A percentile compares a stretch with the other conserved stretches of the same genome.
Conservation (phyloP, 1,140 invertebrate species). For the Himalopsyche phryganea region DNA sequence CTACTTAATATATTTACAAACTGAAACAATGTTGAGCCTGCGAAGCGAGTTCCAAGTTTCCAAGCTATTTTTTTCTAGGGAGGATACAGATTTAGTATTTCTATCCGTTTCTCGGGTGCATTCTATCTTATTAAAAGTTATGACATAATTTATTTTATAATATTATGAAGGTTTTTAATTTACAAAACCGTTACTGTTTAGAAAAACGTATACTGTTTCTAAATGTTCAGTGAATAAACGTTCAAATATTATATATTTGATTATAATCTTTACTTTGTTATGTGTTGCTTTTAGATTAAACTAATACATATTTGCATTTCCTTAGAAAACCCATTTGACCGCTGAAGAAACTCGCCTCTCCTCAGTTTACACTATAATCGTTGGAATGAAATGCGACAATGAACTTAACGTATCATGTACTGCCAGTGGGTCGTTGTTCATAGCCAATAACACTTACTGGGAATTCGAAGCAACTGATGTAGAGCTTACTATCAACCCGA, state of each 20-base stretch:
- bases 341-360: conserved; percentile 24
- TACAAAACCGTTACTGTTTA: neutral
- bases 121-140: too few relatives aligned
- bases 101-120: too few relatives aligned
- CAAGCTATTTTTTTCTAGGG: too few relatives aligned
- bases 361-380: conserved; percentile 10
- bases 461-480: conserved; percentile 2
- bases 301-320: conserved; percentile 12
- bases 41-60: too few relatives aligned
- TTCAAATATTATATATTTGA: neutral
- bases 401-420: neutral
- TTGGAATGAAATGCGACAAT: conserved; percentile 6
- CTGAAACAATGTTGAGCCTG: too few relatives aligned
- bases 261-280: neutral
- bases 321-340: conserved; percentile 10
- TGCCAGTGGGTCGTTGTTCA: neutral
- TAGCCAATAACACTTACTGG: conserved; percentile 5
- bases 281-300: neutral
- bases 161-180: too few relatives aligned
- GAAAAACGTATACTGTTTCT: neutral
- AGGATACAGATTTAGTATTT: too few relatives aligned
- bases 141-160: too few relatives aligned
- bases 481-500: neutral
- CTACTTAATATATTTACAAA: too few relatives aligned
- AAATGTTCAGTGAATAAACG: neutral